phyloP scores from a whole-genome alignment of 2,797 vertebrate genomes.

The Myotis pilosus region DNA sequence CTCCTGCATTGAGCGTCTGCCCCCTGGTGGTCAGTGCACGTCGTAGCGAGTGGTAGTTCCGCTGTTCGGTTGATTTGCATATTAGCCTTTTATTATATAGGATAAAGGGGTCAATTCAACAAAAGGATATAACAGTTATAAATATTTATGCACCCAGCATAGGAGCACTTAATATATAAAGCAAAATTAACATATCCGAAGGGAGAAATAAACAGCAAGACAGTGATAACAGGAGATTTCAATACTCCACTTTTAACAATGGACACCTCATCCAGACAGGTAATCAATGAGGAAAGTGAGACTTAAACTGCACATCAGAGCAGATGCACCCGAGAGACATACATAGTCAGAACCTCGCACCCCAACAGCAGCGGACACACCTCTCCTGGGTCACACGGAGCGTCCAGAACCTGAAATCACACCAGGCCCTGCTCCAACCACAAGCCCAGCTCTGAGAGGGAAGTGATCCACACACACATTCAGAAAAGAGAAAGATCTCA shows the following conservation, averaged over 20 bases:
- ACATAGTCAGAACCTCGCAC: fast-evolving
- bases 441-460: too few species aligned
- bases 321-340: not conserved
- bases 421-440: not conserved
- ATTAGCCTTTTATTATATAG: too few species aligned
- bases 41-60: too few species aligned
- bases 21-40: too few species aligned
- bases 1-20: too few species aligned
- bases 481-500: not conserved
- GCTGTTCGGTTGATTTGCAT: too few species aligned
- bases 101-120: not conserved
- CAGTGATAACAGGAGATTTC: not conserved
- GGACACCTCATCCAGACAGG: not conserved
- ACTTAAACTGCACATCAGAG: fast-evolving
- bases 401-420: not conserved
- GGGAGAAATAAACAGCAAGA: not conserved
- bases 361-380: fast-evolving
- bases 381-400: fast-evolving
- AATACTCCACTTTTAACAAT: not conserved
- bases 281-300: not conserved
- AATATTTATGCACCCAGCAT: too few species aligned
- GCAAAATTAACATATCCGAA: not conserved
- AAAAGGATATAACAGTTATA: not conserved
- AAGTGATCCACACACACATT: not conserved
- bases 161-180: not conserved